Base-by-base conservation (phyloP, 2,797 vertebrate genomes). In the Vultur gryphus region DNA sequence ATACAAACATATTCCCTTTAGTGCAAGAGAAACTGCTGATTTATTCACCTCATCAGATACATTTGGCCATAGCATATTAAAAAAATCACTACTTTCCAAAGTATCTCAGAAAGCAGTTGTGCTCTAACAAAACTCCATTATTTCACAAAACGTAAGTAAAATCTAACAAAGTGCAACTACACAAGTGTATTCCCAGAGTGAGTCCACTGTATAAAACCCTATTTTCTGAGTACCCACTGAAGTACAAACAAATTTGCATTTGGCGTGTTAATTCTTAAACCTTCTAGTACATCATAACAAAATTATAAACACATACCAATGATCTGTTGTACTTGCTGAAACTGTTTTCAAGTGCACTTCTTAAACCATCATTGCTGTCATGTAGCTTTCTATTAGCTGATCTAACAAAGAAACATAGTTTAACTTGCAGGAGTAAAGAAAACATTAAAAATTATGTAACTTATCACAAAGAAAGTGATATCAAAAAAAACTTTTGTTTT, bases 311-410 rank as follows among this genome's bases (percentile, higher is more conserved):
- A 92, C 98, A 31, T 98, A 99, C 98, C 98, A 98, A 59, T 43
- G 98, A 98, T 95, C 97, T 98, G 95, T 98, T 98, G 95, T 97
- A 97, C 89, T 98, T 98, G 98, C 97, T 99, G 44, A 97, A 97
- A 89, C 97, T 98, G 96, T 97, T 99, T 97, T 99, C 99, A 87
- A 99, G 98, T 29, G 99, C 94, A 8, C 94, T 94, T 67, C 99
- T 98, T 57, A 99, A 98, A 41, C 99, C 98, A 29, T 99, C 99
- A 2, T 99, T 99, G 96, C 98, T 99, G 98, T 99, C 99, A 75
- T 99, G 99, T 37, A 99, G 98, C 95, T 99, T 99, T 97, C 99
- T 98, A 96, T 99, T 99, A 84, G 99, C 99, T 96, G 98, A 98
- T 88, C 99, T 99, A 82, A 78, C 13, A 95, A 61, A 24, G 8